Conservation (phyloP, 1,140 invertebrate genomes). For the Plodia interpunctella region DNA sequence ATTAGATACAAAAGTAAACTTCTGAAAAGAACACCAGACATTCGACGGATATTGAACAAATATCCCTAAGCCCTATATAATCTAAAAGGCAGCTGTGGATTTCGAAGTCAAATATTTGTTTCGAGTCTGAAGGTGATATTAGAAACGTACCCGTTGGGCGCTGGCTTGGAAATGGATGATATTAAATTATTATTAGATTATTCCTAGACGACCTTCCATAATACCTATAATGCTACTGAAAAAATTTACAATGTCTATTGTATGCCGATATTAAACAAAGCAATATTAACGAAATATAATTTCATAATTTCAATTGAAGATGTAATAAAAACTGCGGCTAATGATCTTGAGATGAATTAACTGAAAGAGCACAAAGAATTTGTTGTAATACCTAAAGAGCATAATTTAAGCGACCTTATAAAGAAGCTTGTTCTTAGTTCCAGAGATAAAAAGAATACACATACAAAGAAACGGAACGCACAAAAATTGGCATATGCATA, state of each 20-base stretch:
- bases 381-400: neutral
- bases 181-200: neutral
- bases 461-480: conserved; percentile 3
- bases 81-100: neutral
- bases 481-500: conserved; percentile 2
- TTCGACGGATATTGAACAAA: neutral
- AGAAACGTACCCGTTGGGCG: neutral
- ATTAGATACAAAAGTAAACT: conserved; percentile 46
- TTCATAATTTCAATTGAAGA: neutral
- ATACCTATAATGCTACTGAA: neutral
- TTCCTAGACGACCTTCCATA: neutral
- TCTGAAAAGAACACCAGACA: no score
- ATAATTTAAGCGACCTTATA: conserved; percentile 3
- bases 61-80: neutral
- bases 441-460: conserved; percentile 8
- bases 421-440: conserved; percentile 7
- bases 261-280: neutral
- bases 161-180: neutral
- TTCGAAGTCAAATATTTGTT: conserved; percentile 2
- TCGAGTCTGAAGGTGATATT: neutral
- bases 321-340: neutral
- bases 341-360: neutral
- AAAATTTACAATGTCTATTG: neutral
- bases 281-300: no score
- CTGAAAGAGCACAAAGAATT: neutral